Base-by-base conservation (phyloP, 2,888 invertebrate genomes). In the Tuberolachnus salignus region DNA sequence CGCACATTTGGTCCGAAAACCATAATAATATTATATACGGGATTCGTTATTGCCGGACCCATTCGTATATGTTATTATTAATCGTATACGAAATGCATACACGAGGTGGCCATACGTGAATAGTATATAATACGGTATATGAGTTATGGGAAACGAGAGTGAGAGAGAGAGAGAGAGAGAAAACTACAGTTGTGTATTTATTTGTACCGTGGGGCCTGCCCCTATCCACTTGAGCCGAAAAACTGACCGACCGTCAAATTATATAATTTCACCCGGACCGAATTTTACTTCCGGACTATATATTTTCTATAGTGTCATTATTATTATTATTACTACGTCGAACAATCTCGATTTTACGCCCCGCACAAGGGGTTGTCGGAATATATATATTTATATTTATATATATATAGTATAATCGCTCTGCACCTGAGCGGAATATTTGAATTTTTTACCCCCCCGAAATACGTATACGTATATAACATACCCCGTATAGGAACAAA, bases 241-340 rank as follows among this genome's bases (percentile, higher is more conserved):
- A 69, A 78, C 78, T 69, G 78, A 78, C 78, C 78, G 16, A 78
- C 78, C 78, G 69, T 59, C 78, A 78, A 78, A 69, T 66, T 75
- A 75, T 69, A 69, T 59, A 78, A 78, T 78, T 67, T 51, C 69
- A 59, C 59, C 69, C 49, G 66, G 19, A 67, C 75, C 75, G 57
- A 67, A 75, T 49, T 11, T 6, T 59, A 69, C 69, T 78, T 78
- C 78, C 69, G 78, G 78, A 23, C 69, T 34, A 34, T 6, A 34
- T 34, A 34, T 34, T 34, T 4, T 63, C 26, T n/a, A n/a, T n/a
- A n/a, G 49, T 72, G 26, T 72, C 26, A 49, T 49, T 51, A 26
- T 55, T 72, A n/a, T 34, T 34, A 19, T 53, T 53, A 6, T 53
- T 26, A 42, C 21, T 26, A 19, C 21, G n/a, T 44, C 51, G 51